These are phyloP conservation scores for Chaetophractus vellerosus DNA, from an alignment of 2,797 vertebrate genomes.

Conservation along the genomic window DNA sequence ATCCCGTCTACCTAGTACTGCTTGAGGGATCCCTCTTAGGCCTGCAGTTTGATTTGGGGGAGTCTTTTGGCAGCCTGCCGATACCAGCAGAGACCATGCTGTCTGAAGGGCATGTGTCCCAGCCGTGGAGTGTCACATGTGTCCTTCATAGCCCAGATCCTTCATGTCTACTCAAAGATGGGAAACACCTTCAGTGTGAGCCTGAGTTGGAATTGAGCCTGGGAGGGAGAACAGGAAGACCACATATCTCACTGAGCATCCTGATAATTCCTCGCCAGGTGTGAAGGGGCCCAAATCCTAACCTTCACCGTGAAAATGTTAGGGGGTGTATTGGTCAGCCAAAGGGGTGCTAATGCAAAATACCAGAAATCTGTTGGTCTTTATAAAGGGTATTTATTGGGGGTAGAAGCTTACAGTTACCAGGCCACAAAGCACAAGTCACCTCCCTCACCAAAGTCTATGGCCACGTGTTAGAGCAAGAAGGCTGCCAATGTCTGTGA, in stretches of 20 bases:
- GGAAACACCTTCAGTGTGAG: background rate
- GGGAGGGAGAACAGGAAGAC: background rate
- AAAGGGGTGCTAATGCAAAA: too few species aligned
- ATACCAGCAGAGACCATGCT: background rate
- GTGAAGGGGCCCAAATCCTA: background rate
- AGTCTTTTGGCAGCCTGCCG: background rate
- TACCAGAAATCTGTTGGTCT: too few species aligned
- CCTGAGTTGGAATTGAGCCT: background rate
- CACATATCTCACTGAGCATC: background rate
- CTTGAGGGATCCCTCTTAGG: background rate
- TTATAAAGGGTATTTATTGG: too few species aligned
- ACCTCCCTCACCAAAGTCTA: too few species aligned
- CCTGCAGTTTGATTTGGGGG: background rate
- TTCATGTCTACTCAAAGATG: background rate
- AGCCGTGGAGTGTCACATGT: fast-evolving
- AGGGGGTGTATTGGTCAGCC: too few species aligned
- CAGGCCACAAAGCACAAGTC: too few species aligned
- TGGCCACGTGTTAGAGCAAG: too few species aligned
- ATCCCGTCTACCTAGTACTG: background rate
- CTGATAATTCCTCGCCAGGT: background rate
- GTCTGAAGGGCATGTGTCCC: background rate
- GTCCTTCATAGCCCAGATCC: background rate
- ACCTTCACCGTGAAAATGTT: background rate
- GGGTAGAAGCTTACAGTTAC: too few species aligned
- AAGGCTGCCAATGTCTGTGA: too few species aligned